Base-by-base conservation (phyloP, 2,888 invertebrate genomes). In the Plebejus melissa region DNA sequence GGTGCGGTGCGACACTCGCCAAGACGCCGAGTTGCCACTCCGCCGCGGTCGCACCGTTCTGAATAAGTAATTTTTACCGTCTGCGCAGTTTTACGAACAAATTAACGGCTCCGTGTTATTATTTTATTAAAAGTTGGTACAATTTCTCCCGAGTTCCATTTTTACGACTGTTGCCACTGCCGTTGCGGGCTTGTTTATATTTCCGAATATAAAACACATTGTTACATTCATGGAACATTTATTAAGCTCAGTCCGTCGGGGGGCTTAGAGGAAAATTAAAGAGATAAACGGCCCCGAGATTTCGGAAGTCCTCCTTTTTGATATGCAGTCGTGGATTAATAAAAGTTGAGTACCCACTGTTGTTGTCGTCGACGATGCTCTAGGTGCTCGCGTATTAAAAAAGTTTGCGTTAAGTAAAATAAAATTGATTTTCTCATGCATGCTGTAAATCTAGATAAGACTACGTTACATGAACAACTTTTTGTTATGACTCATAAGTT, bases 31-130 rank as follows among this genome's bases (percentile, higher is more conserved):
- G 83, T 82, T 83, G 82, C 82, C 80, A 82, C 83, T 85, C 83
- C 85, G 84, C 83, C 85, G 86, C 87, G 89, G 87, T 86, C 87
- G 84, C 87, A 84, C 85, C 86, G 85, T 86, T 82, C 84, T 92
- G 90, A 92, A 93, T 93, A 91, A 91, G 84, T 93, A 90, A 92
- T 90, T 87, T 90, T 88, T 88, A 88, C 87, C 88, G 91, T 90
- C 91, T 91, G 91, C 90, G 87, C 91, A 90, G 88, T 90, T 91
- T 91, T 90, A 90, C 92, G 90, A 90, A 93, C 90, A 93, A 93
- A 93, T 93, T 93, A 93, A 90, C 90, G 89, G 84, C 87, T 87
- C 88, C 87, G 90, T 91, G 89, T 90, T 90, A 90, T 90, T 91
- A 92, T 91, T 91, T 91, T 92, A 91, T 91, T 91, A 90, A 92